Percentiles rank a stretch among this genome's conserved stretches.
Evolutionary conservation across 1,140 invertebrate species (phyloP).

Genomic region (Lordiphosa stackelbergi): DNA sequence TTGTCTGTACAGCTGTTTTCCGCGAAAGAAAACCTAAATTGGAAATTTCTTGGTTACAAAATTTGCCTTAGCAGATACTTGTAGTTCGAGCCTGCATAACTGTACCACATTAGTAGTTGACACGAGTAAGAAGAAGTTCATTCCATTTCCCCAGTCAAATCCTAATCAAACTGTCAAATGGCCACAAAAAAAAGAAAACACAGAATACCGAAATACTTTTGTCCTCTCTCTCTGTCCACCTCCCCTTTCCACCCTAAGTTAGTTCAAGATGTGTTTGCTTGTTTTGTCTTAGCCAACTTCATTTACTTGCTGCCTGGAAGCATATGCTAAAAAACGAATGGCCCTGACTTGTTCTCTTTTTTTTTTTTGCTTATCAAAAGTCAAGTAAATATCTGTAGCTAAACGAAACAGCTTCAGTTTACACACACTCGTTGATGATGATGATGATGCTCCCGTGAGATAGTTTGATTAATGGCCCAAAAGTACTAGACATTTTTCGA

Average conservation of each 20-base stretch:
- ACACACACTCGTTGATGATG: slow-evolving; percentile 22
- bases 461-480: slow-evolving; percentile 71
- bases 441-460: slow-evolving; percentile 68
- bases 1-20: too few relatives aligned
- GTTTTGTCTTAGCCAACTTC: slow-evolving; percentile 20
- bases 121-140: too few relatives aligned
- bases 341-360: slow-evolving; percentile 25
- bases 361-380: slow-evolving; percentile 39
- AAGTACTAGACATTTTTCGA: slow-evolving; percentile 48
- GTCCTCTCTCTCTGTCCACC: not conserved
- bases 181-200: slow-evolving; percentile 5
- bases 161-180: slow-evolving; percentile 45
- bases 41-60: too few relatives aligned
- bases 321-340: slow-evolving; percentile 65
- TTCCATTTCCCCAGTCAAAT: slow-evolving; percentile 6
- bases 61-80: too few relatives aligned
- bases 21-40: too few relatives aligned
- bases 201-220: slow-evolving; percentile 6
- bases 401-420: slow-evolving; percentile 39
- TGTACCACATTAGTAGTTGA: too few relatives aligned
- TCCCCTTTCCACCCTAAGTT: slow-evolving; percentile 1
- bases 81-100: too few relatives aligned
- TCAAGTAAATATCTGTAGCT: slow-evolving; percentile 65
- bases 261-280: slow-evolving; percentile 2
- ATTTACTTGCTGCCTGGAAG: slow-evolving; percentile 40